Conservation (phyloP, 2,797 vertebrate genomes). For the Poeciliopsis turneri region DNA sequence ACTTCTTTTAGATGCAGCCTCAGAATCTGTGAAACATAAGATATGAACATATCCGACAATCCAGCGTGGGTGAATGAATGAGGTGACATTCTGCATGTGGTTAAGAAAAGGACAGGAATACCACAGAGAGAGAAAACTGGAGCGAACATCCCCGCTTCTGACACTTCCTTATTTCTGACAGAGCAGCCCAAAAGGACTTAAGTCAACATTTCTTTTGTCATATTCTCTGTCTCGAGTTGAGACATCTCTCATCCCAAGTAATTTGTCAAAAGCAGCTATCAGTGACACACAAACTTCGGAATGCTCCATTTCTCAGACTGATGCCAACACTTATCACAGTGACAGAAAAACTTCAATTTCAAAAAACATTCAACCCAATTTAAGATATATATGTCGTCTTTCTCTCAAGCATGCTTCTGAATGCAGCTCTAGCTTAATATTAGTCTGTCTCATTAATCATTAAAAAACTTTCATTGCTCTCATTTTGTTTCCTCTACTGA, state of each 20-base stretch:
- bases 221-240: conserved; percentile 15
- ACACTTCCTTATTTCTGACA: conserved; percentile 17
- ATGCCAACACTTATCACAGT: neutral
- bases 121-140: neutral
- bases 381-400: neutral
- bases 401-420: neutral
- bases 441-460: neutral
- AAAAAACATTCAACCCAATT: neutral
- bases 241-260: conserved; percentile 19
- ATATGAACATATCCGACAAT: neutral
- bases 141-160: conserved; percentile 17
- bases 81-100: neutral
- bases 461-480: neutral
- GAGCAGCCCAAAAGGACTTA: conserved; percentile 24
- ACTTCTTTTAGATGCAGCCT: conserved; percentile 15
- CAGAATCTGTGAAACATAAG: neutral
- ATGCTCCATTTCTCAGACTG: neutral
- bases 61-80: neutral
- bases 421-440: neutral
- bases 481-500: neutral
- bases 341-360: conserved; percentile 1
- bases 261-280: conserved; percentile 37
- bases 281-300: conserved; percentile 14
- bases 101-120: conserved; percentile 3
- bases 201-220: conserved; percentile 29